Base-by-base conservation (phyloP, 2,113 vertebrate species). In the Gallinago undulata region DNA sequence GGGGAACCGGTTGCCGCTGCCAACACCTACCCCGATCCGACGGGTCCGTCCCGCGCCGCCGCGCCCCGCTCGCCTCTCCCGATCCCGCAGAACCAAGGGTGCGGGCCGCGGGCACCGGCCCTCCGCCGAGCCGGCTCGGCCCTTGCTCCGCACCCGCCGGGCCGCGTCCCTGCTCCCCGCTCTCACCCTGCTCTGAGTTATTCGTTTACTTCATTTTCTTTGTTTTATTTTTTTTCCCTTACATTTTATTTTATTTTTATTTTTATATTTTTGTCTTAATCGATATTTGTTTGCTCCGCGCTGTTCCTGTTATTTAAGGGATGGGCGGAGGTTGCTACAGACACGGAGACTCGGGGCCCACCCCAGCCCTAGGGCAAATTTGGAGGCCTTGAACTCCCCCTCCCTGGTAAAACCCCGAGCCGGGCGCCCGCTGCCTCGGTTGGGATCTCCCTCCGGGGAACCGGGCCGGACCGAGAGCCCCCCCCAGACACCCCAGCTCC, bases 221-320 rank as follows among this genome's bases (percentile, higher is more conserved):
- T 57, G 9, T 7, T 19, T 45, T 11, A 5, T 35, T 59, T 2
- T 53, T 72, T 28, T 23, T 9, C 31, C 1, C 27, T 48, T 35
- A 19, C 39, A 12, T 43, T 66, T 66, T 22, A 22, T 66, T 43
- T 30, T 53, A 6, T 73, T 28, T 50, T 35, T 13, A 19, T 17
- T 19, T 37, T 21, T 7, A 10, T 43, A 11, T 33, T 24, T 43
- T 28, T 8, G n/a, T 35, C 11, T 51, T 2, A 23, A 30, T 35
- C 13, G 3, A 4, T 30, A 39, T n/a, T 10, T 8, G 7, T 57
- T 17, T 6, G 3, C 56, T 50, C 50, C 1, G 1, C 22, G 1
- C 67, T 27, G 14, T 13, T 16, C 5, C 33, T 6, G 19, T 62
- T 5, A 2, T n/a, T 47, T 14, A 55, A 30, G 35, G 39, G 41